Percentiles rank a stretch among this genome's conserved stretches.
These are phyloP conservation scores for Drosophila greeni DNA, from an alignment of 2,888 invertebrate species.

Conservation along the genomic window DNA sequence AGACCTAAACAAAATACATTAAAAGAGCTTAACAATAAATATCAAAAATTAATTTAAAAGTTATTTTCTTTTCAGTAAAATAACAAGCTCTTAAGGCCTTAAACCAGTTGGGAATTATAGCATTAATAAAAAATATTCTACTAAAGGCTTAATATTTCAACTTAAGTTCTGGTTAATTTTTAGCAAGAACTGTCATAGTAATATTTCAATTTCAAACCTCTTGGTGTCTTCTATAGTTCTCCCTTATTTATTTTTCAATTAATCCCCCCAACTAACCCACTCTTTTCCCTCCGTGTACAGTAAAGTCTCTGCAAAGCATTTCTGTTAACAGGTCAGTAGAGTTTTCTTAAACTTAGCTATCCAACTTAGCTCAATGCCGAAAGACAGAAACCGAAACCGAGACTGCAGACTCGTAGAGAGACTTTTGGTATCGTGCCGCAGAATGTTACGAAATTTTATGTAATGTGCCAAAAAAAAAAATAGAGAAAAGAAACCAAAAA, in stretches of 20 bases:
- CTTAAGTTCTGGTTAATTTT: background rate
- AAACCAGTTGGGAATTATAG: background rate
- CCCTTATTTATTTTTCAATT: no score
- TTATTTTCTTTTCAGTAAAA: background rate
- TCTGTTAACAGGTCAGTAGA: conserved; percentile 72
- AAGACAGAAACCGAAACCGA: conserved; percentile 43
- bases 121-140: no score
- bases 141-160: fast-evolving
- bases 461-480: conserved; percentile 65
- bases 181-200: no score
- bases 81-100: background rate
- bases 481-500: conserved; percentile 5
- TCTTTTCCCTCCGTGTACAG: conserved; percentile 10
- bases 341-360: conserved; percentile 66
- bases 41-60: fast-evolving
- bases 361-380: conserved; percentile 57
- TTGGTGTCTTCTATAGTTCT: no score
- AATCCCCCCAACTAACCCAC: no score
- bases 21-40: fast-evolving
- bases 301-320: conserved; percentile 65
- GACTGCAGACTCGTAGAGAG: conserved; percentile 53
- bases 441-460: conserved; percentile 73
- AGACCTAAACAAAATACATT: background rate
- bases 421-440: conserved; percentile 49
- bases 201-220: no score